Evolutionary conservation across 2,113 vertebrate genomes (phyloP), one percentile per base, ranked within the genome.

Genomic region (Arizona elegans): DNA sequence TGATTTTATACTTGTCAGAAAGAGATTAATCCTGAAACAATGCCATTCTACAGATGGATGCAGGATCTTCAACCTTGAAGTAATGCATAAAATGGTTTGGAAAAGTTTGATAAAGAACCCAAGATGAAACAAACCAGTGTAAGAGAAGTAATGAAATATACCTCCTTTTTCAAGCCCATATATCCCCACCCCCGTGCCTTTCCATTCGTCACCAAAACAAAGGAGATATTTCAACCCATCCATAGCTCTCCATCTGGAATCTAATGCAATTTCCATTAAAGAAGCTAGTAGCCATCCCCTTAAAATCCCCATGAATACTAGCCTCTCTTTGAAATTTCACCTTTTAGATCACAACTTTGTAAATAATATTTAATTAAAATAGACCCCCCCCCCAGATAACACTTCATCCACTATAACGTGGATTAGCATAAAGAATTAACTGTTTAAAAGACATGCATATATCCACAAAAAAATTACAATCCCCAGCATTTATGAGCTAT

Each of bases 121-220:
- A 92, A 95, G 95, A 94, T 92, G 91, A 95, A 96, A 75, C 12
- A 95, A 92, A 91, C 92, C 92, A 96, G 94, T 94, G 92, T 95
- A 94, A 95, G 93, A 95, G 96, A 95, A 95, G 95, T 95, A 95
- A 88, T 96, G 95, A 95, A 96, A 90, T 96, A 95, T 95, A 94
- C 93, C 92, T 96, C 94, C 93, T 92, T 91, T 87, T 95, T 94
- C 93, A 13, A 93, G 43, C 55, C 54, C 50, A 47, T 47, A n/a
- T 24, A 54, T 58, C 47, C 70, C 91, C 90, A 86, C 85, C 26
- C 90, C 12, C 92, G 52, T 33, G 0, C 23, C 75, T 87, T 95
- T 55, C 89, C 87, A 90, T 95, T 19, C 58, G 23, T 52, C 94
- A 92, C 58, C 88, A 93, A 95, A 96, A 95, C 96, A 96, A 96